Evolutionary conservation across 2,888 invertebrate genomes (phyloP), one percentile per base, ranked within the genome.

Genomic region (Pinctada fucata): DNA sequence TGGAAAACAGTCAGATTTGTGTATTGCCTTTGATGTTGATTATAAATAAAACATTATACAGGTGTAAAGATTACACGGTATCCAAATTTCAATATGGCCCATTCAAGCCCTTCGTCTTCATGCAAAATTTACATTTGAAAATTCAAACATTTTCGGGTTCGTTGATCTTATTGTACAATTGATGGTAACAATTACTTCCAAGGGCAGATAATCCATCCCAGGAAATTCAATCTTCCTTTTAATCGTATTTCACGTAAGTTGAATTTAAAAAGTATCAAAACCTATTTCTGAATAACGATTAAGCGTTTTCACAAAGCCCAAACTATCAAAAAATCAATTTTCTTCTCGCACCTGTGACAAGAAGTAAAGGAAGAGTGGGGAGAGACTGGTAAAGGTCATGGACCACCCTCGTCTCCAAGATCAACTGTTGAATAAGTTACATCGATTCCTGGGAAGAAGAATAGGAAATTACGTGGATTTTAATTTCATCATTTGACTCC

Each of bases 211-310:
- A 45, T 68, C 47, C 68, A 47, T 58, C 58, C 48, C 72, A 10
- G 63, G 66, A 74, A 66, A 66, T 51, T 66, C 52, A 66, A 74
- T 66, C 31, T 66, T n/a, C 16, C 58, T 58, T 66, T 31, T 74
- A 74, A 74, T 74, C 67, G 45, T 51, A 66, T 67, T 74, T 74
- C 74, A 74, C 74, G 66, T 51, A 67, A 74, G 16, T n/a, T 49
- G 50, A 64, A 8, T 74, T 66, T 16, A 65, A 74, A 51, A 66
- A 50, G 64, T 66, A 48, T 65, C 16, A 31, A 65, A 65, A n/a
- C 66, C 66, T 3, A 47, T 10, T 16, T 45, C 6, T 66, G 45
- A 74, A 51, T 51, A 66, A 74, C 65, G 47, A 66, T 74, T 66
- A 74, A 74, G 74, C 63, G 74, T 74, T 66, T 31, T 74, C 31